A percentile compares a stretch with the other conserved stretches of the same genome.
Conservation (phyloP, 2,113 vertebrate species). For the Dendropsophus ebraccatus region DNA sequence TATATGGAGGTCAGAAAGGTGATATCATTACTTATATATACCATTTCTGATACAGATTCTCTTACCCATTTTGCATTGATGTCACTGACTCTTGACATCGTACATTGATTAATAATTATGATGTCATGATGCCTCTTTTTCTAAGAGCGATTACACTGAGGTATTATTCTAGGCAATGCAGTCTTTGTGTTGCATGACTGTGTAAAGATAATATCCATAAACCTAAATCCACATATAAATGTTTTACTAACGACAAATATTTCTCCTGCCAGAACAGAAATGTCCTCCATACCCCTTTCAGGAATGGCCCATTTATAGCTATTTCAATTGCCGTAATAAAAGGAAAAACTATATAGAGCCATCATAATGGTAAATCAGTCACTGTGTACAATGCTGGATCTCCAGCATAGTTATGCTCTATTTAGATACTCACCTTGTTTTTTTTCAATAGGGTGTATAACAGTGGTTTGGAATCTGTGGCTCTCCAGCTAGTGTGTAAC, state of each 20-base stretch:
- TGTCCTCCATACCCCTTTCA: background rate
- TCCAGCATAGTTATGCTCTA: background rate
- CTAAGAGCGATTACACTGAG: background rate
- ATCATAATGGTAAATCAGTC: slow-evolving; percentile 32
- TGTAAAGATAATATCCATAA: slow-evolving; percentile 36
- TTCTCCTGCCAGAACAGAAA: slow-evolving; percentile 20
- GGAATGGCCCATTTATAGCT: background rate
- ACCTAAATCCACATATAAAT: slow-evolving; percentile 22
- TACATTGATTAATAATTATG: background rate
- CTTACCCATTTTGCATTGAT: background rate
- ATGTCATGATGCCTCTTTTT: no score
- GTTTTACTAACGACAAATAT: slow-evolving; percentile 31
- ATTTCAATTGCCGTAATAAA: slow-evolving; percentile 11
- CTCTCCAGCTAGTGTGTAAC: no score
- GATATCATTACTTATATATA: background rate
- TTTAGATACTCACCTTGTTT: background rate
- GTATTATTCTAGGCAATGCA: background rate
- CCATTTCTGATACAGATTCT: background rate
- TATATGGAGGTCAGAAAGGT: background rate
- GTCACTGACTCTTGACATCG: background rate
- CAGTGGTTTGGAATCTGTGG: background rate
- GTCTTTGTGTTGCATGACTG: background rate
- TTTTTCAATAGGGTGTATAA: background rate
- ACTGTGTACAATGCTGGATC: background rate
- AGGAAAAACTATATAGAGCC: background rate